Evolutionary conservation across 2,113 vertebrate species (phyloP), one percentile per base, ranked within the genome.

Genomic region (Phylloscopus trochiloides): DNA sequence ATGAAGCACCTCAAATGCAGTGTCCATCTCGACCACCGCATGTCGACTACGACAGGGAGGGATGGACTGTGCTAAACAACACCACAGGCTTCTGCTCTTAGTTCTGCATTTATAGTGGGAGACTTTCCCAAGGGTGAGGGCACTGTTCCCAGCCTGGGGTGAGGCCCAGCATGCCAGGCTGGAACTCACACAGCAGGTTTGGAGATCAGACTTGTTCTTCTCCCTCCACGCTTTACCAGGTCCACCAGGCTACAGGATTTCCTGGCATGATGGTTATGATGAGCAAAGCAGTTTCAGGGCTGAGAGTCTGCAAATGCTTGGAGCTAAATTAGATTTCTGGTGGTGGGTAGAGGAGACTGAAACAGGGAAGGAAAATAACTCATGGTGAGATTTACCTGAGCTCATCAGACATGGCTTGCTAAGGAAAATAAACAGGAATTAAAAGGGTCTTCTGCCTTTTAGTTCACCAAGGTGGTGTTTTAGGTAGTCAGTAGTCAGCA

Each of bases 201-300:
- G 34, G 47, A 52, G 59, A 2, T 38, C 82, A 54, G 62, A 31
- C 21, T 0, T 59, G 51, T 29, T 55, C 70, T 63, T 51, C 63
- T 85, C 47, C 32, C 42, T 50, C 31, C 67, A 7, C 0, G 0
- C 43, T 57, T 54, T 36, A 29, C 59, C 42, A 42, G 52, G 16
- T 62, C 48, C 17, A 16, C 48, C 48, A 34, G 42, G 47, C 79
- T 71, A 26, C 31, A 34, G 48, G 40, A 54, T 66, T 89, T 74
- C 61, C 55, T 58, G 65, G 5, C 1, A 5, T 73, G 67, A 66
- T 31, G 34, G 12, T 58, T 65, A 36, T 7, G 25, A 57, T 40
- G 77, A 66, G 68, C 34, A 81, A 73, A 81, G 52, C 31, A 48
- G 6, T 15, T 54, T 86, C 86, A 68, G 58, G 47, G 28, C 32